These are phyloP conservation scores for Lymantria dispar DNA, from an alignment of 2,888 invertebrate genomes.

Conservation along the genomic window DNA sequence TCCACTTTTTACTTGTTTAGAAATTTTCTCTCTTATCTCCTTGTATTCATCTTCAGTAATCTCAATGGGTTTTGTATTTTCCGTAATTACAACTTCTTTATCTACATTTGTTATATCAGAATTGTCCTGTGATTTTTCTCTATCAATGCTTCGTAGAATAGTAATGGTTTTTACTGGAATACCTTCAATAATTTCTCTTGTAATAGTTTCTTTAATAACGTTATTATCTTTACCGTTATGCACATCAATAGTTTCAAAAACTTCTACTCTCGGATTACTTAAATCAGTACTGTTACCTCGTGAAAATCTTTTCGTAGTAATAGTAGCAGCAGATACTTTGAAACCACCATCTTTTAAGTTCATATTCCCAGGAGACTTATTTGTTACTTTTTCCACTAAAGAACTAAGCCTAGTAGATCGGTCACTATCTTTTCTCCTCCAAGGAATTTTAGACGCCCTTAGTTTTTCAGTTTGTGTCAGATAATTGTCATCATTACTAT, in stretches of 20 bases:
- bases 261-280: constrained; percentile 6
- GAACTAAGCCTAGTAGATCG: not conserved
- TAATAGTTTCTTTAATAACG: not conserved
- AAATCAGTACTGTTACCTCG: constrained; percentile 18
- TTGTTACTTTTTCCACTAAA: constrained; percentile 15
- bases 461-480: constrained; percentile 37
- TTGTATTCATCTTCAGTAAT: constrained; percentile 1
- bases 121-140: constrained; percentile 9
- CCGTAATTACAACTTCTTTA: constrained; percentile 1
- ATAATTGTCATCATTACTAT: constrained; percentile 46
- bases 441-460: constrained; percentile 57
- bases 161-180: constrained; percentile 24
- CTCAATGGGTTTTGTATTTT: not conserved
- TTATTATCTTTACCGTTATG: constrained; percentile 4
- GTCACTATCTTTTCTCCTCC: constrained; percentile 47
- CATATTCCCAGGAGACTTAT: constrained; percentile 4
- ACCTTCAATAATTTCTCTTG: constrained; percentile 5
- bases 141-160: constrained; percentile 22
- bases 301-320: constrained; percentile 19
- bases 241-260: not conserved
- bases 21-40: constrained; percentile 6
- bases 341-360: constrained; percentile 25
- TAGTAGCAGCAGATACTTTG: constrained; percentile 22
- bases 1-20: constrained; percentile 12
- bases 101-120: constrained; percentile 9